A percentile compares a stretch with the other conserved stretches of the same genome.
Conservation (phyloP, 35 echinoderm and acorn worm species). For the Stichopus chloronotus region DNA sequence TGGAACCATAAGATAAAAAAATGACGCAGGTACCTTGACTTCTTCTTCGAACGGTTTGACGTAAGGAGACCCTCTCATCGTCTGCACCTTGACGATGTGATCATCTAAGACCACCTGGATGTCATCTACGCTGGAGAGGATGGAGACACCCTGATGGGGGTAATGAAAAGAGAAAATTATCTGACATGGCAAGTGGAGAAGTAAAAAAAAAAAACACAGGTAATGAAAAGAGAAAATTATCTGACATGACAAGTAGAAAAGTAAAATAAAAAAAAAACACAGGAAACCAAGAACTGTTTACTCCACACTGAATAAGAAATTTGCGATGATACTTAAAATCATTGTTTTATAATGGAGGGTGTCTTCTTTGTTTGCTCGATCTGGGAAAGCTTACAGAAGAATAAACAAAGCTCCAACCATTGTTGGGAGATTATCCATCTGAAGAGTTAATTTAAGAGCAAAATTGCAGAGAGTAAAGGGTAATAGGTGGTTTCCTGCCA, state of each 20-base stretch:
- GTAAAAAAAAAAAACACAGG: background rate
- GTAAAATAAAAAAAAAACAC: background rate
- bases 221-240: constrained; percentile 3
- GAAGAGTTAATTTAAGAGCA: no score
- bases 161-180: constrained; percentile 3
- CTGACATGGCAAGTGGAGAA: background rate
- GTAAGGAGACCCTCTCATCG: constrained; percentile 96
- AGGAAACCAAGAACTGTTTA: constrained; percentile 7
- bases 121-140: constrained; percentile 95
- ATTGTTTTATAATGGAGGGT: no score
- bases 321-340: no score
- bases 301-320: no score
- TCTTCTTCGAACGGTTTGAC: constrained; percentile 99
- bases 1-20: background rate
- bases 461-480: no score
- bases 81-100: constrained; percentile 93
- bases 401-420: no score
- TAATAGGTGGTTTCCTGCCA: no score
- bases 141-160: constrained; percentile 84
- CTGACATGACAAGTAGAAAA: background rate
- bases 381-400: no score
- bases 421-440: no score
- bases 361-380: no score
- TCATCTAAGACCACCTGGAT: constrained; percentile 95
- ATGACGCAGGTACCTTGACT: constrained; percentile 69